Evolutionary conservation across 2,113 vertebrate species (phyloP).

Genomic region (Excalfactoria chinensis): DNA sequence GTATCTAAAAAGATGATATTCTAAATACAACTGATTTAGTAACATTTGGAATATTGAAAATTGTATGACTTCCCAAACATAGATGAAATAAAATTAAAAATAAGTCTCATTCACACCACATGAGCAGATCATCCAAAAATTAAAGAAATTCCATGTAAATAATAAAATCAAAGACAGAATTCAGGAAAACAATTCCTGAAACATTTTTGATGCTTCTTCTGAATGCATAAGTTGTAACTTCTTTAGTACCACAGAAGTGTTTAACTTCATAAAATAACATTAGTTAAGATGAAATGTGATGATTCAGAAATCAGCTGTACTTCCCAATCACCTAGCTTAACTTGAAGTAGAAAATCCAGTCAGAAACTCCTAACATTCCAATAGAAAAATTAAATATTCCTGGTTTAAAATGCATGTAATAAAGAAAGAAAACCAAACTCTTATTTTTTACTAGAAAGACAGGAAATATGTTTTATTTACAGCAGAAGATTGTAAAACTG

Average conservation of each 20-base stretch:
- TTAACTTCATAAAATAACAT: not conserved
- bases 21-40: not conserved
- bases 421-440: not conserved
- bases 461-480: not conserved
- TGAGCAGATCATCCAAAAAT: not conserved
- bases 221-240: not conserved
- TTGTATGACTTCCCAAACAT: not conserved
- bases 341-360: not conserved
- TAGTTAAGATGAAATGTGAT: not conserved
- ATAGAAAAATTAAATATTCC: not conserved
- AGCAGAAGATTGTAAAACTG: not conserved
- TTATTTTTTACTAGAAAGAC: not conserved
- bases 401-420: not conserved
- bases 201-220: not conserved
- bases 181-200: not conserved
- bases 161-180: not conserved
- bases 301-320: not conserved
- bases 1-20: not conserved
- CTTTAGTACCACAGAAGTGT: rapidly evolving
- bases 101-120: not conserved
- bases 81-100: not conserved
- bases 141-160: not conserved
- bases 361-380: not conserved
- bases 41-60: not conserved
- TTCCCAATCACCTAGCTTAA: not conserved